Evolutionary conservation across 2,797 vertebrate genomes (phyloP).

Genomic region (Eulemur albifrons): DNA sequence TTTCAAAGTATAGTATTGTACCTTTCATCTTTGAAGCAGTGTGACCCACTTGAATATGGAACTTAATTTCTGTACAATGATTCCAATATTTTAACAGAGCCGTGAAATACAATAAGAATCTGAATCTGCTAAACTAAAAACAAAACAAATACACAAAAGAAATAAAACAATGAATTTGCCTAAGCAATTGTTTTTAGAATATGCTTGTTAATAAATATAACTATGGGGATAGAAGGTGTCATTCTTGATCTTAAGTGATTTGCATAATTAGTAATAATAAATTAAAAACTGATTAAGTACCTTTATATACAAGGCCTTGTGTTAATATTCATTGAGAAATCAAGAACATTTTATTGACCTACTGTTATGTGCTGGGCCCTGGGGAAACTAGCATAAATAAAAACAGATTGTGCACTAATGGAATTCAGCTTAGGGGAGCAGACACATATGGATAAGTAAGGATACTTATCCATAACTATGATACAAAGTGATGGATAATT

Average conservation of each 20-base stretch:
- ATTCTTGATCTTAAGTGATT: background rate
- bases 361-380: background rate
- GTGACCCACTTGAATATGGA: background rate
- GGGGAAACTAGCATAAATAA: background rate
- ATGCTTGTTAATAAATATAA: background rate
- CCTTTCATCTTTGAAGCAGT: background rate
- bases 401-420: background rate
- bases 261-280: background rate
- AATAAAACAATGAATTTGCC: background rate
- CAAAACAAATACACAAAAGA: background rate
- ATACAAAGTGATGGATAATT: background rate
- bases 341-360: background rate
- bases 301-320: background rate
- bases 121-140: background rate
- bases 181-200: background rate
- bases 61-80: slow-evolving; percentile 21
- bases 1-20: background rate
- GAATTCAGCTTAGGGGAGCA: background rate
- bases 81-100: background rate
- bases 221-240: background rate
- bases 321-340: slow-evolving; percentile 19
- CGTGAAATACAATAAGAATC: background rate
- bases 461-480: background rate
- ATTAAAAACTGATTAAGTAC: background rate
- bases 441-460: background rate